Percentiles rank a stretch among this genome's conserved stretches.
Conservation (phyloP, 1,140 invertebrate genomes). For the Cydia strobilella region DNA sequence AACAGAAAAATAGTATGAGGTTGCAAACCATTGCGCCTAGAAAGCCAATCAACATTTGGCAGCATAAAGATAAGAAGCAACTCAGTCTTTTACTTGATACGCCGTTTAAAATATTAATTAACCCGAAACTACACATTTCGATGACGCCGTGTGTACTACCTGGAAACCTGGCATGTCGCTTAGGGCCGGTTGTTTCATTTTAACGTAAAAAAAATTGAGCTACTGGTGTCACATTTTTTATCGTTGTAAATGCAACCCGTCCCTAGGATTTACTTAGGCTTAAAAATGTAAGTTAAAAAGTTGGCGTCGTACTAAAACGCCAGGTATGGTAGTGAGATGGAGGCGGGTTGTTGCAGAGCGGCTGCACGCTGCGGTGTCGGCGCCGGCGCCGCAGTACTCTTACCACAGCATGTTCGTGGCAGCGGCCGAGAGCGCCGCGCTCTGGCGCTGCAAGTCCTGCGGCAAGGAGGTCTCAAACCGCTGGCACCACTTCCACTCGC, state of each 20-base stretch:
- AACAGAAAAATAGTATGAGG: too few relatives aligned
- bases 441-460: constrained; percentile 90
- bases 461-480: constrained; percentile 92
- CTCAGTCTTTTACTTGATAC: too few relatives aligned
- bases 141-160: neutral
- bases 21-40: too few relatives aligned
- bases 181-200: neutral
- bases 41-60: too few relatives aligned
- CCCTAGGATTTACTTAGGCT: neutral
- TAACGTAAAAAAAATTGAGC: neutral
- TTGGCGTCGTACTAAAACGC: neutral
- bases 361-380: constrained; percentile 40
- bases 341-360: constrained; percentile 58
- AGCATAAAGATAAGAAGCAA: too few relatives aligned
- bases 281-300: neutral
- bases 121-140: neutral
- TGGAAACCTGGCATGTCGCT: neutral
- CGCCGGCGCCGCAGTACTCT: constrained; percentile 80
- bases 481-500: constrained; percentile 93
- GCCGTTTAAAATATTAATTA: too few relatives aligned
- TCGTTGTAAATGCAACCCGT: neutral
- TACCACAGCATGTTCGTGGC: constrained; percentile 91
- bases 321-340: constrained; percentile 39
- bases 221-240: neutral
- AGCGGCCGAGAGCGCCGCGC: constrained; percentile 83